Conservation (phyloP, 2,113 vertebrate genomes). For the Cyprinodon variegatus region DNA sequence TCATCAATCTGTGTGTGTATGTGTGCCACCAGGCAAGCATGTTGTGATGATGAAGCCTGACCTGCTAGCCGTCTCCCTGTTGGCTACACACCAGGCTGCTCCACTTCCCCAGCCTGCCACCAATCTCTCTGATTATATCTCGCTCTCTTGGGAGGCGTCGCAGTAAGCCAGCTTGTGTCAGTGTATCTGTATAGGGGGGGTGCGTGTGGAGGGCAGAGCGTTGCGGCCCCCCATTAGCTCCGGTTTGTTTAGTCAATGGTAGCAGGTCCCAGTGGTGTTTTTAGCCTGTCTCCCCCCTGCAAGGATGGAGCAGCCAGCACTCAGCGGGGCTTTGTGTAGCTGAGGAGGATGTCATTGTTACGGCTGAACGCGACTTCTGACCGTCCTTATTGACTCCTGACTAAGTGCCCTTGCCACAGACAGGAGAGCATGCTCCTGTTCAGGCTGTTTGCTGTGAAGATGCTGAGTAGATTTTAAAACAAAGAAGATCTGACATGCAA, state of each 20-base stretch:
- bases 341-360: constrained; percentile 49
- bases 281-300: constrained; percentile 55
- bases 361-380: constrained; percentile 31
- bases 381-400: constrained; percentile 48
- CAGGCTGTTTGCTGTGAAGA: constrained; percentile 8
- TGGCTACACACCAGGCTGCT: constrained; percentile 62
- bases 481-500: background rate
- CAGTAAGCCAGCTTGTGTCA: constrained; percentile 28
- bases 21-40: constrained; percentile 43
- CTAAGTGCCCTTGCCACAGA: constrained; percentile 10
- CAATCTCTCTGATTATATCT: constrained; percentile 76
- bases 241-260: constrained; percentile 75
- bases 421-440: constrained; percentile 15
- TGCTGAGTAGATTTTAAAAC: background rate
- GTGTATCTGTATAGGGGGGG: background rate
- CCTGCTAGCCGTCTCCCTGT: constrained; percentile 58
- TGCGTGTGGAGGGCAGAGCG: constrained; percentile 5
- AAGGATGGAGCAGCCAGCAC: constrained; percentile 38
- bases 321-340: constrained; percentile 58
- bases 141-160: constrained; percentile 73
- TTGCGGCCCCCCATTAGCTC: constrained; percentile 73
- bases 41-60: constrained; percentile 72
- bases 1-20: background rate
- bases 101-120: constrained; percentile 56
- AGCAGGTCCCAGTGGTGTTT: constrained; percentile 73